These are phyloP conservation scores for Circaetus cinerascens DNA, from an alignment of 2,113 vertebrate species.

Conservation along the genomic window DNA sequence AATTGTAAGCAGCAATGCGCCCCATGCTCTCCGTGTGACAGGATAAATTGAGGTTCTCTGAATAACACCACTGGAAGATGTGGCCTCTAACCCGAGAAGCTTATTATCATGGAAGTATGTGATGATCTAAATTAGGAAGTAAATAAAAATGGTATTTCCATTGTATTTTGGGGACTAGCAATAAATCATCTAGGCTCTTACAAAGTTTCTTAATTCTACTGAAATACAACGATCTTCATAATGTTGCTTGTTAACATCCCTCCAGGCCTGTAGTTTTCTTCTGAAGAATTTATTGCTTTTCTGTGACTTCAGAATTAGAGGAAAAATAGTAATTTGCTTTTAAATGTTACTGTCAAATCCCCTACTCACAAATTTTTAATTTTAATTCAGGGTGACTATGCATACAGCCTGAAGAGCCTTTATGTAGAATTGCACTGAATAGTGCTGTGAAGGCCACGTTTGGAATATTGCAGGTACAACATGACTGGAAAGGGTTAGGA, in stretches of 20 bases:
- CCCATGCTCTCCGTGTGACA: not conserved
- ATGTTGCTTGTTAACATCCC: not conserved
- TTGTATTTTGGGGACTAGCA: not conserved
- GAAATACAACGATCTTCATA: not conserved
- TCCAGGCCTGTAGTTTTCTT: not conserved
- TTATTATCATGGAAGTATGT: not conserved
- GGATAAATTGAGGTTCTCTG: not conserved
- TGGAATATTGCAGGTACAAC: not conserved
- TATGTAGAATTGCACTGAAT: not conserved
- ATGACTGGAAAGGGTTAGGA: not conserved
- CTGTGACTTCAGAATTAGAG: not conserved
- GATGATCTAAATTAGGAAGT: conserved; percentile 24
- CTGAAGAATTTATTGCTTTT: not conserved
- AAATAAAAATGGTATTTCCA: not conserved
- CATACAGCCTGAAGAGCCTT: not conserved
- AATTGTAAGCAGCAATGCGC: not conserved
- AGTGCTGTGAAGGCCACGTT: not conserved
- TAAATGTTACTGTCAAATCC: not conserved
- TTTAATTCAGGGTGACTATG: not conserved
- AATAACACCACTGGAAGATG: not conserved
- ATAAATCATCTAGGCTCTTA: not conserved
- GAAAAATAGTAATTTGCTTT: not conserved
- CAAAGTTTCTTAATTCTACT: not conserved
- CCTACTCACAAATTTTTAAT: not conserved
- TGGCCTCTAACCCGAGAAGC: not conserved